Percentiles rank a stretch among this genome's conserved stretches.
These are phyloP conservation scores for Anguilla marmorata DNA, from an alignment of 2,797 vertebrate species.

Conservation along the genomic window DNA sequence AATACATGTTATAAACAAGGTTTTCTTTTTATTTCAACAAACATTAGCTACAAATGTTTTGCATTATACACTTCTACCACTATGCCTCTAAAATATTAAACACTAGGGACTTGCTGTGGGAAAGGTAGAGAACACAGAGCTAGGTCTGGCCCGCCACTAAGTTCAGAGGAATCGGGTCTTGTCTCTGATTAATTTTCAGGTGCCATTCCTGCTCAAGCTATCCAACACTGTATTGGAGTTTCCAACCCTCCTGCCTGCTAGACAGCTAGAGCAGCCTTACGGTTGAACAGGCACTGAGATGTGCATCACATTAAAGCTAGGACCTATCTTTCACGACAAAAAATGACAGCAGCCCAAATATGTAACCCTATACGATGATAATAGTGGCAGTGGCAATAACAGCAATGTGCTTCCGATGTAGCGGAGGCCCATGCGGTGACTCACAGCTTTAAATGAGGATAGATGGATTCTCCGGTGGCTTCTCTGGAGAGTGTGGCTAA, in stretches of 20 bases:
- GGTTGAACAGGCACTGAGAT: background rate
- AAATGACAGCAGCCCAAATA: constrained; percentile 7
- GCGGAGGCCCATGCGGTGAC: constrained; percentile 29
- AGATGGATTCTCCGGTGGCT: constrained; percentile 28
- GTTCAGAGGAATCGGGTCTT: background rate
- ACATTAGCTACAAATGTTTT: background rate
- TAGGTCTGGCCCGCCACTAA: background rate
- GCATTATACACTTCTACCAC: background rate
- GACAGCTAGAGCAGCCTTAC: background rate
- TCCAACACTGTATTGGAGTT: background rate
- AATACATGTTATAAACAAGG: background rate
- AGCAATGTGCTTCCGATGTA: background rate
- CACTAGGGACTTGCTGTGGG: background rate
- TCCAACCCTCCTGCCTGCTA: background rate
- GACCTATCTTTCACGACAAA: background rate
- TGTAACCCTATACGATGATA: background rate
- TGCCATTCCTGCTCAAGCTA: background rate
- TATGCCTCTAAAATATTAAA: background rate
- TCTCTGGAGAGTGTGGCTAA: background rate
- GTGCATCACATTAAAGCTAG: background rate
- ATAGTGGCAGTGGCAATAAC: background rate
- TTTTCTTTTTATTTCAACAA: constrained; percentile 13
- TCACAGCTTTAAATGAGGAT: constrained; percentile 39
- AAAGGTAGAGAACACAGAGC: background rate
- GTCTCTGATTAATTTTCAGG: background rate